Conservation (phyloP, 2,888 invertebrate species). For the Melanophora roralis region DNA sequence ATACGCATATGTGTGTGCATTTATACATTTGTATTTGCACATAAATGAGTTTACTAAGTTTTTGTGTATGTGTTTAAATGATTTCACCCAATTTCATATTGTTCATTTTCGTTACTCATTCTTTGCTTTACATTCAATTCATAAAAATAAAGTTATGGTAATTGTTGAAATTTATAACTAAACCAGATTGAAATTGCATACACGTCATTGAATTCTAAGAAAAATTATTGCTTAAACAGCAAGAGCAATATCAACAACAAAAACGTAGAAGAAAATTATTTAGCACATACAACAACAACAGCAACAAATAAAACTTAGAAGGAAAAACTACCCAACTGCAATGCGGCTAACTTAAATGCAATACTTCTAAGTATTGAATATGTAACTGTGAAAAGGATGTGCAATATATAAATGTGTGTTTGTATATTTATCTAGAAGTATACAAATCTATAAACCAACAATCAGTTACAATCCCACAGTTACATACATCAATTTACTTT, state of each 20-base stretch:
- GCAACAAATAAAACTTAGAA: not conserved
- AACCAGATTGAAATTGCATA: constrained; percentile 50
- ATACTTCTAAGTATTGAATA: constrained; percentile 7
- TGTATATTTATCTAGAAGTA: too few relatives aligned
- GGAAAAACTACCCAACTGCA: constrained; percentile 53
- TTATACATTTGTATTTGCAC: too few relatives aligned
- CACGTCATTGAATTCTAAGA: constrained; percentile 42
- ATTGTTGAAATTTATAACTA: constrained; percentile 38
- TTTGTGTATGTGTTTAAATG: not conserved
- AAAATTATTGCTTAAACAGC: not conserved
- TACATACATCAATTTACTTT: not conserved
- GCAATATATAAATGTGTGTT: not conserved
- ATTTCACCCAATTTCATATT: constrained; percentile 42
- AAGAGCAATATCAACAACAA: not conserved
- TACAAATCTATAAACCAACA: constrained; percentile 10
- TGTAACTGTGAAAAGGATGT: not conserved
- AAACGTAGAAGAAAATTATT: not conserved
- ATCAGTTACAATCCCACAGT: not conserved
- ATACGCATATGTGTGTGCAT: too few relatives aligned
- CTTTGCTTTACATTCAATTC: constrained; percentile 16
- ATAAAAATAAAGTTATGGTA: constrained; percentile 21
- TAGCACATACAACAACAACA: constrained; percentile 3
- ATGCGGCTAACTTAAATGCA: constrained; percentile 50
- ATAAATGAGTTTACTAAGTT: too few relatives aligned
- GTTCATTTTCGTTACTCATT: not conserved